Percentiles rank a stretch among this genome's conserved stretches.
These are phyloP conservation scores for Embidobia sp. DNA, from an alignment of 2,888 invertebrate genomes.

Conservation along the genomic window DNA sequence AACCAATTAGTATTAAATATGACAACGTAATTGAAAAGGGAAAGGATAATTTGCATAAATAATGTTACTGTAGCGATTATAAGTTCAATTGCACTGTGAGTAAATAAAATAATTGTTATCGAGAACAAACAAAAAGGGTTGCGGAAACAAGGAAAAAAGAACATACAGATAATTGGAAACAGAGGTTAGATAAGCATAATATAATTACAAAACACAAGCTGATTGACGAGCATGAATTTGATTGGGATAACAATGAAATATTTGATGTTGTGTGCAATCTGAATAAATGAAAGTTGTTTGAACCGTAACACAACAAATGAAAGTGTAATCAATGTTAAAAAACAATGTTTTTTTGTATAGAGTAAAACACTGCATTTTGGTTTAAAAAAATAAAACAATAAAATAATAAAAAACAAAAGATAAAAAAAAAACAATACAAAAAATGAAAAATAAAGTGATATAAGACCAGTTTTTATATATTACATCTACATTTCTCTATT, in stretches of 20 bases:
- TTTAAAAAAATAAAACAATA: too few species aligned
- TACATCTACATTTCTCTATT: too few species aligned
- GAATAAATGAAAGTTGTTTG: neutral
- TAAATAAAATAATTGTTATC: neutral
- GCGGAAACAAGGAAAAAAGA: neutral
- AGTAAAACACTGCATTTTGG: too few species aligned
- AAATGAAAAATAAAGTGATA: too few species aligned
- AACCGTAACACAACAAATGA: too few species aligned
- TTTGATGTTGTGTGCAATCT: neutral
- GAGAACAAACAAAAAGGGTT: neutral
- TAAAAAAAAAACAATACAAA: too few species aligned
- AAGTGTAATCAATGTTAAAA: too few species aligned
- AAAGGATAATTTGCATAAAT: neutral
- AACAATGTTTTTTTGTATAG: too few species aligned
- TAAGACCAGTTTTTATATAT: too few species aligned
- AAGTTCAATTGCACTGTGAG: neutral
- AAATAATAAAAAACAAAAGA: too few species aligned
- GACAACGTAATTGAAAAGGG: neutral
- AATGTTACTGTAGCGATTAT: neutral
- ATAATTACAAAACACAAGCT: neutral
- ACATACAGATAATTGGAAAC: neutral
- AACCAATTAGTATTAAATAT: too few species aligned
- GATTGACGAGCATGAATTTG: constrained; percentile 2
- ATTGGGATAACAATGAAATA: neutral
- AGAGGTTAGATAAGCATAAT: neutral